Evolutionary conservation across 2,797 vertebrate species (phyloP).

Genomic region (Tinamus major): DNA sequence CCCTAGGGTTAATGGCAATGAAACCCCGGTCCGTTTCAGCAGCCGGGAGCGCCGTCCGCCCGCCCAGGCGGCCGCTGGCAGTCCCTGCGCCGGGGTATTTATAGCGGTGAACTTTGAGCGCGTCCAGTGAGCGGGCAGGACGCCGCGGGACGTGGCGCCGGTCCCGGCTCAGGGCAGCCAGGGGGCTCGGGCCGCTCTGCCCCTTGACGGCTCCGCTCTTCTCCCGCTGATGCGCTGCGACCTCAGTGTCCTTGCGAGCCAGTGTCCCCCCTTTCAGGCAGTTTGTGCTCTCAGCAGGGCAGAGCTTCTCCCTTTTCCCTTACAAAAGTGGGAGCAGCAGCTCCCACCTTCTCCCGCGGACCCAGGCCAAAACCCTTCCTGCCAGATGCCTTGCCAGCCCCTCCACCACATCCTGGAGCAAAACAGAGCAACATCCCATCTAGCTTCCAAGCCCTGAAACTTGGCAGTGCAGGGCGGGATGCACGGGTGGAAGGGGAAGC

Average conservation of each 20-base stretch:
- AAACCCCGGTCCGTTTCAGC: background rate
- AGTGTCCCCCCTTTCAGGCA: rapidly evolving
- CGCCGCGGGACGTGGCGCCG: background rate
- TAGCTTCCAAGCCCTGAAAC: background rate
- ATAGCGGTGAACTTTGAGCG: constrained; percentile 70
- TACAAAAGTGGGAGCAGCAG: background rate
- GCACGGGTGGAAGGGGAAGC: background rate
- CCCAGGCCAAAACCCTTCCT: background rate
- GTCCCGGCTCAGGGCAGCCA: background rate
- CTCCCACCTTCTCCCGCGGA: rapidly evolving
- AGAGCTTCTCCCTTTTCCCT: background rate
- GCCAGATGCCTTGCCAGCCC: background rate
- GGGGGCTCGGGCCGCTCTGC: background rate
- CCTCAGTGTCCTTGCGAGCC: rapidly evolving
- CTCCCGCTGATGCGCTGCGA: too few relatives aligned
- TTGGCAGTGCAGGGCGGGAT: background rate
- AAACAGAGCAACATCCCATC: background rate
- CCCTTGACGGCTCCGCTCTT: too few relatives aligned
- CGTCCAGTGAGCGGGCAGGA: background rate
- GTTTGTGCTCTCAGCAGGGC: rapidly evolving
- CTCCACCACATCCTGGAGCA: background rate
- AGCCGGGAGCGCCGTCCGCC: background rate
- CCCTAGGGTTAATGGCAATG: constrained; percentile 45
- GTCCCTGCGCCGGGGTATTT: constrained; percentile 40
- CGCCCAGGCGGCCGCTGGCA: background rate